A percentile compares a stretch with the other conserved stretches of the same genome.
Evolutionary conservation across 2,888 invertebrate species (phyloP).

Genomic region (Mamestra brassicae): DNA sequence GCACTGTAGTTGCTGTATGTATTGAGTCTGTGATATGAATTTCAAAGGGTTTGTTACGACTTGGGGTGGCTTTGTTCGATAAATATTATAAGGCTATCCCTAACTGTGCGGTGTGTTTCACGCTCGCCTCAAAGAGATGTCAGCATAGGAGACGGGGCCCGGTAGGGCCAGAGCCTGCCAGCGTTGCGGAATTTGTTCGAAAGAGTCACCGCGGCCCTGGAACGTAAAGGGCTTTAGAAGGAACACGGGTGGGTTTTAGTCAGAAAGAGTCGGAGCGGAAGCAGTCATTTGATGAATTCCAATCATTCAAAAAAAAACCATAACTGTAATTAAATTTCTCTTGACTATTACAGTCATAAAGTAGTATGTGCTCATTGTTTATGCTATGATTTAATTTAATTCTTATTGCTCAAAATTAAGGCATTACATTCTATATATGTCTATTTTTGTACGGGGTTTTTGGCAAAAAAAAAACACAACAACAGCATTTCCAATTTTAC

Average conservation of each 20-base stretch:
- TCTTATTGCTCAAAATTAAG: background rate
- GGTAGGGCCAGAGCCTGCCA: no score
- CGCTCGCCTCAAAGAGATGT: no score
- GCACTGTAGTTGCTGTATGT: constrained; percentile 22
- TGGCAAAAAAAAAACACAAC: background rate
- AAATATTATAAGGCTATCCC: background rate
- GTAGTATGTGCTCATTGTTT: background rate
- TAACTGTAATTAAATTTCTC: background rate
- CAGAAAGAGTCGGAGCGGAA: no score
- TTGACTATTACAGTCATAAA: background rate
- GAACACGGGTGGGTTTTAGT: no score
- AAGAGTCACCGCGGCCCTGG: no score
- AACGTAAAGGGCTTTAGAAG: no score
- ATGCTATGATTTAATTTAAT: background rate
- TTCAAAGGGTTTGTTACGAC: constrained; percentile 22
- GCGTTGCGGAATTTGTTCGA: no score
- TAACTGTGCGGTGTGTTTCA: no score
- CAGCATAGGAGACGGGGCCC: no score
- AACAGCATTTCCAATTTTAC: background rate
- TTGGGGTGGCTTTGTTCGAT: constrained; percentile 16
- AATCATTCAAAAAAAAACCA: no score
- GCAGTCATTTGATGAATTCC: no score
- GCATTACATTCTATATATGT: no score
- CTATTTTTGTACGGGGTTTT: background rate
- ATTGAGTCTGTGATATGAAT: constrained; percentile 13